Conservation (phyloP, 2,113 vertebrate genomes). For the Coryphaenoides rupestris region DNA sequence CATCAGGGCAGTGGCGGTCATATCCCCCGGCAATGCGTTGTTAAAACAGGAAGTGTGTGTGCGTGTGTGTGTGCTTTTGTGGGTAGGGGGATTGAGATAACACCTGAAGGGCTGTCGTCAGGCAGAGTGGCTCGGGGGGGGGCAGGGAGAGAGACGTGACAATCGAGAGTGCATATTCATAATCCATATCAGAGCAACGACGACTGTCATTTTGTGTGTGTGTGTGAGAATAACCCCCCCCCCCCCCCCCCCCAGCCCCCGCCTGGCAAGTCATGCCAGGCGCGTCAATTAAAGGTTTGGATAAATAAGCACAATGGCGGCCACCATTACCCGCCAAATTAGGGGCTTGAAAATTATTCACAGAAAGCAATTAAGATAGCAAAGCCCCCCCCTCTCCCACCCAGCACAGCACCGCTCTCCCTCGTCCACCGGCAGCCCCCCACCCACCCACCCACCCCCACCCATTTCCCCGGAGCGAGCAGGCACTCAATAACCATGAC, state of each 20-base stretch:
- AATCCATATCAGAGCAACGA: conserved; percentile 67
- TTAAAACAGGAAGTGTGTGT: not conserved
- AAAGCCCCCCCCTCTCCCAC: conserved; percentile 34
- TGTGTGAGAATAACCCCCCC: conserved; percentile 57
- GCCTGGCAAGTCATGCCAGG: conserved; percentile 65
- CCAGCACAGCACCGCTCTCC: conserved; percentile 14
- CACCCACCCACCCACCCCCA: not conserved
- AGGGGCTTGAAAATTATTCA: conserved; percentile 72
- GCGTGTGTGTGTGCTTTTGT: too few species aligned
- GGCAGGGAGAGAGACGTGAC: conserved; percentile 35
- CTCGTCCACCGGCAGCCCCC: not conserved
- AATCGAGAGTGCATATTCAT: conserved; percentile 57
- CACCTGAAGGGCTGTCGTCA: conserved; percentile 48
- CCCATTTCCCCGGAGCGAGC: conserved; percentile 50
- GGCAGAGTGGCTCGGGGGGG: conserved; percentile 46
- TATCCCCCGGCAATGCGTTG: conserved; percentile 7
- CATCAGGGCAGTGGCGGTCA: conserved; percentile 15
- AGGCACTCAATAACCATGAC: conserved; percentile 61
- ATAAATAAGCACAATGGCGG: conserved; percentile 73
- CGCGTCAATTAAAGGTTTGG: conserved; percentile 71
- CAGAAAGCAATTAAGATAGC: conserved; percentile 69
- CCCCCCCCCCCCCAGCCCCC: too few species aligned
- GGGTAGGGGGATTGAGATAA: conserved; percentile 35
- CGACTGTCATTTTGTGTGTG: conserved; percentile 65
- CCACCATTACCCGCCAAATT: conserved; percentile 75